Percentiles rank a stretch among this genome's conserved stretches.
phyloP scores from a whole-genome alignment of 2,797 vertebrate genomes.

The Vireo griseus region DNA sequence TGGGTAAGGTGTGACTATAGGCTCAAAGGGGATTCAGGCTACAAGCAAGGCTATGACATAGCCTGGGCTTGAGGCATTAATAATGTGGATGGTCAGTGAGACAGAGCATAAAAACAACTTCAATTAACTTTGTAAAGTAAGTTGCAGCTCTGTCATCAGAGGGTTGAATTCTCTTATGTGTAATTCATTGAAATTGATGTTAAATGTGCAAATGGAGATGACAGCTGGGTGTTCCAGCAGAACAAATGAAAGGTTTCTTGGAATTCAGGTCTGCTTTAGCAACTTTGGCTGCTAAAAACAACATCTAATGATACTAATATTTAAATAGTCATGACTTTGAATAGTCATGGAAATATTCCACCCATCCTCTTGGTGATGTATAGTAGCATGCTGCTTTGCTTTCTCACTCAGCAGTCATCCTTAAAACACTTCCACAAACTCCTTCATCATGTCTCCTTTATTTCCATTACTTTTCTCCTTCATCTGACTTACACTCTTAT shows the following conservation, averaged over 20 bases:
- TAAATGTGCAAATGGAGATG: conserved; percentile 11
- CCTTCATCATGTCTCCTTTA: background rate
- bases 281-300: conserved; percentile 4
- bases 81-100: background rate
- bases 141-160: conserved; percentile 47
- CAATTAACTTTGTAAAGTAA: conserved; percentile 22
- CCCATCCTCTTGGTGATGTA: background rate
- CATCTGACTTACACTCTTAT: background rate
- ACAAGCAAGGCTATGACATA: background rate
- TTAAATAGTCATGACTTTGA: conserved; percentile 1
- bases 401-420: background rate
- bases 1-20: background rate
- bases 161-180: background rate
- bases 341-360: background rate
- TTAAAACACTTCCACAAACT: background rate
- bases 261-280: conserved; percentile 24
- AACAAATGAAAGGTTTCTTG: conserved; percentile 37
- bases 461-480: background rate
- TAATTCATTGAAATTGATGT: conserved; percentile 1
- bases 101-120: conserved; percentile 5
- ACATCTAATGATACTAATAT: background rate
- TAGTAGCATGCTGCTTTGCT: background rate
- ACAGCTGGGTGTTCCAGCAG: background rate
- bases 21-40: background rate
- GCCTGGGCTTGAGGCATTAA: background rate